These are phyloP conservation scores for Nothobranchius kuhntae DNA, from an alignment of 2,113 vertebrate genomes.

Conservation along the genomic window DNA sequence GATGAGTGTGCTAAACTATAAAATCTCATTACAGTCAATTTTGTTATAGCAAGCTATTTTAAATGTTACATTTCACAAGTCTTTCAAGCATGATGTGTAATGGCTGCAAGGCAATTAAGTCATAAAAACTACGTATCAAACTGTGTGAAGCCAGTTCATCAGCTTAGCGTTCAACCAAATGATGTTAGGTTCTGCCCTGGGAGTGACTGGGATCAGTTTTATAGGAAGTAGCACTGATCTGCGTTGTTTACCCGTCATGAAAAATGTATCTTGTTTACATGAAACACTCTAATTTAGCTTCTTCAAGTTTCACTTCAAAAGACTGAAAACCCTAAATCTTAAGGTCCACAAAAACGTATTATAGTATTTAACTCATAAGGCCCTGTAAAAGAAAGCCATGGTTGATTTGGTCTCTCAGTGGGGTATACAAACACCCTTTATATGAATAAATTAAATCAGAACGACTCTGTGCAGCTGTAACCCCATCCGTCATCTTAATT, in stretches of 20 bases:
- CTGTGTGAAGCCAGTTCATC: constrained; percentile 17
- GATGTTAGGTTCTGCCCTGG: constrained; percentile 16
- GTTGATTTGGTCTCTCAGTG: no score
- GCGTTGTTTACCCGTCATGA: constrained; percentile 49
- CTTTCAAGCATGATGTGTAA: constrained; percentile 11
- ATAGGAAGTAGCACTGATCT: constrained; percentile 28
- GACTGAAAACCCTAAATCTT: no score
- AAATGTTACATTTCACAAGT: not conserved
- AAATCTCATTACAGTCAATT: not conserved
- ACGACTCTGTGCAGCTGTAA: no score
- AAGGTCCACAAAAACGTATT: no score
- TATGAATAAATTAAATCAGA: no score
- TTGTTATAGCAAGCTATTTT: not conserved
- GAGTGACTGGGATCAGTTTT: constrained; percentile 12
- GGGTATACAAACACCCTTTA: no score
- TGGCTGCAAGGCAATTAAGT: not conserved
- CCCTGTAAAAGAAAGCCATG: no score
- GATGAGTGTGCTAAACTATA: not conserved
- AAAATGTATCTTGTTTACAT: constrained; percentile 41
- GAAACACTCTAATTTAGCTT: constrained; percentile 31
- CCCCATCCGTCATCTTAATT: no score
- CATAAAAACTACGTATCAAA: constrained; percentile 3
- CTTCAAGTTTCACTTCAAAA: no score
- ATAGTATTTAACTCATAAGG: no score
- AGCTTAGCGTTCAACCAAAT: constrained; percentile 15